Evolutionary conservation across 2,113 vertebrate genomes (phyloP).

Genomic region (Spizaetus ornatus): DNA sequence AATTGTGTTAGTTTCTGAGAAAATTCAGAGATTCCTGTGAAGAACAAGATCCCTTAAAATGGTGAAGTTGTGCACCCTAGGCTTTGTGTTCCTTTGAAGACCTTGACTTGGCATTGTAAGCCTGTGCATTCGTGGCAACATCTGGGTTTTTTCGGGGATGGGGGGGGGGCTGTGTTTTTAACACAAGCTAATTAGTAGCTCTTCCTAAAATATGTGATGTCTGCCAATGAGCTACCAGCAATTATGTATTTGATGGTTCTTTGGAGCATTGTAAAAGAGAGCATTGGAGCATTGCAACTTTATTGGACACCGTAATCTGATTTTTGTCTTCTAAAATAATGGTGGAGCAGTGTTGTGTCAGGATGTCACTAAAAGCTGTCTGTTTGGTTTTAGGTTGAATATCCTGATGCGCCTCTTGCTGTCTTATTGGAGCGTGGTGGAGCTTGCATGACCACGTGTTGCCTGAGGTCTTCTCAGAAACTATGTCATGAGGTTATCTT

Average conservation of each 20-base stretch:
- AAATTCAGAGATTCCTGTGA: neutral
- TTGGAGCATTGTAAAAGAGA: neutral
- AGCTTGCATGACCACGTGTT: neutral
- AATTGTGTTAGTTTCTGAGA: neutral
- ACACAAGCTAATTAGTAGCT: neutral
- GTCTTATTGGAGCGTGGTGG: rapidly evolving
- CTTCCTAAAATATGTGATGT: neutral
- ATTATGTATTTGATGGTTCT: neutral
- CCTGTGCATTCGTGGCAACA: neutral
- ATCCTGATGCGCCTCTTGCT: neutral
- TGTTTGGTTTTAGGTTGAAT: neutral
- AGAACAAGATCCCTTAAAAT: neutral
- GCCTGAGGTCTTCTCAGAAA: neutral
- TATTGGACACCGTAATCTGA: neutral
- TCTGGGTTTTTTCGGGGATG: neutral
- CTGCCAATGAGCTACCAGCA: neutral
- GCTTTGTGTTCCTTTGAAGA: neutral
- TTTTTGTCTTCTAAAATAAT: neutral
- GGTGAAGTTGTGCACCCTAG: neutral
- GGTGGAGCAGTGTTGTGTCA: neutral
- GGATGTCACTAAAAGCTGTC: neutral
- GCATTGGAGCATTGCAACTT: neutral
- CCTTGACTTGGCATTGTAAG: neutral
- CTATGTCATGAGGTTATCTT: neutral
- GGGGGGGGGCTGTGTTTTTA: neutral